Evolutionary conservation across 2,888 invertebrate genomes (phyloP).

Genomic region (Choreutis nemorana): DNA sequence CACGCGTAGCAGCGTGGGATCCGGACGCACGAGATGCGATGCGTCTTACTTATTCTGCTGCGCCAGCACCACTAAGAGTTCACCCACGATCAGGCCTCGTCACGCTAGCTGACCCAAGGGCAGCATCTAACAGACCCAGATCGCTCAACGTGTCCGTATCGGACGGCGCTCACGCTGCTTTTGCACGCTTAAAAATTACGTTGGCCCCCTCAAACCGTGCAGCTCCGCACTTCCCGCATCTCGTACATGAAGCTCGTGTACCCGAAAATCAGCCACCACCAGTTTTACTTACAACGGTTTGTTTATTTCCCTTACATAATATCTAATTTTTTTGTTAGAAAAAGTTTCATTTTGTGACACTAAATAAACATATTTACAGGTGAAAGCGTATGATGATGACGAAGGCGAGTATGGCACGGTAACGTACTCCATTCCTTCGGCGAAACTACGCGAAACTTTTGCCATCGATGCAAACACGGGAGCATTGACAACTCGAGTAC

Average conservation of each 20-base stretch:
- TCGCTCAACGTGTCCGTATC: conserved; percentile 91
- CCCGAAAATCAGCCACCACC: conserved; percentile 84
- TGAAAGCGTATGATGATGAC: conserved; percentile 84
- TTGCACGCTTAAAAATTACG: conserved; percentile 81
- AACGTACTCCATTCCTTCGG: conserved; percentile 81
- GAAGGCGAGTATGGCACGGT: conserved; percentile 79
- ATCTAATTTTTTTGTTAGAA: background rate
- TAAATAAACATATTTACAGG: conserved; percentile 24
- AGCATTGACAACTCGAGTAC: conserved; percentile 72
- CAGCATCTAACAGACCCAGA: conserved; percentile 66
- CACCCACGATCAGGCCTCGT: conserved; percentile 62
- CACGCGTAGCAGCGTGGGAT: conserved; percentile 88
- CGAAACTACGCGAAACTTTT: conserved; percentile 75
- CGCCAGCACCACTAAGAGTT: conserved; percentile 34
- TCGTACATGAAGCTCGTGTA: conserved; percentile 80
- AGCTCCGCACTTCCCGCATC: conserved; percentile 81
- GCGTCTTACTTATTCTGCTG: conserved; percentile 80
- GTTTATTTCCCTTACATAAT: conserved; percentile 5
- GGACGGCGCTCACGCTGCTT: conserved; percentile 94
- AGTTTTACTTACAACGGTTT: conserved; percentile 73
- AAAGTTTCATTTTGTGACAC: background rate
- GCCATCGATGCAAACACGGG: conserved; percentile 76
- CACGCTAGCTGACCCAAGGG: conserved; percentile 76
- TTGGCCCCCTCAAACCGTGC: conserved; percentile 79
- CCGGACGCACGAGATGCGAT: conserved; percentile 81